Evolutionary conservation across 30 jellyfish, hydroid and myxozoan species (phyloP), one percentile per base, ranked within the genome.

Genomic region (Rhopilema esculentum): DNA sequence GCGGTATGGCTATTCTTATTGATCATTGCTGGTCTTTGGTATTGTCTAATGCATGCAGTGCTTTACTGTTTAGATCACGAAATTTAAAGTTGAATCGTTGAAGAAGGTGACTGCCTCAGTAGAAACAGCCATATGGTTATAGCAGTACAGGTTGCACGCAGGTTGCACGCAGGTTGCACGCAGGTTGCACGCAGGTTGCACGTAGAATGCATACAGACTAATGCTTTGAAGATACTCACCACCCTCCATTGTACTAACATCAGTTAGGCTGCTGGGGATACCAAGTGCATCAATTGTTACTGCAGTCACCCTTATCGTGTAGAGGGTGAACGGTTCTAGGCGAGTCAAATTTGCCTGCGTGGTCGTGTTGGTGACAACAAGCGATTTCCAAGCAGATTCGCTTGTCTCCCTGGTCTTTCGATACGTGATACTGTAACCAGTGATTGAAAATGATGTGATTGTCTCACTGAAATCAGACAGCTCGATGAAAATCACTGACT

Each of bases 221-320:
- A n/a, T n/a, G n/a, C n/a, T n/a, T n/a, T n/a, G n/a, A n/a, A 40
- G 57, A 6, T 12, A 68, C 82, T 33, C 32, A 90, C 97, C 94
- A 69, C 97, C 97, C 52, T 90, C 91, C 24, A 83, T 25, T 8
- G 97, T 90, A 48, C 73, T 40, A 1, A 84, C 93, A 25, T 84
- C 87, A 0, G 23, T 71, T 17, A 66, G 74, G 40, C 63, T 65
- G 25, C 87, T 84, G 0, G 93, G 93, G 18, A 84, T 84, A 16
- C 93, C 93, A 0, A 53, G 1, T 0, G 93, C 93, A 32, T 84
- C 73, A 29, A 9, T 23, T 31, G 93, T 84, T 22, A 84, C 49
- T 4, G 93, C 93, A 17, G 93, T 84, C 23, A 76, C 93, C 27
- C 93, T 49, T 27, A 84, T 32, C 28, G 93, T 84, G 63, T 84